Percentiles rank a stretch among this genome's conserved stretches.
phyloP scores from a whole-genome alignment of 37 sponge, comb jelly and placozoan genomes.

The Agelas oroides region DNA sequence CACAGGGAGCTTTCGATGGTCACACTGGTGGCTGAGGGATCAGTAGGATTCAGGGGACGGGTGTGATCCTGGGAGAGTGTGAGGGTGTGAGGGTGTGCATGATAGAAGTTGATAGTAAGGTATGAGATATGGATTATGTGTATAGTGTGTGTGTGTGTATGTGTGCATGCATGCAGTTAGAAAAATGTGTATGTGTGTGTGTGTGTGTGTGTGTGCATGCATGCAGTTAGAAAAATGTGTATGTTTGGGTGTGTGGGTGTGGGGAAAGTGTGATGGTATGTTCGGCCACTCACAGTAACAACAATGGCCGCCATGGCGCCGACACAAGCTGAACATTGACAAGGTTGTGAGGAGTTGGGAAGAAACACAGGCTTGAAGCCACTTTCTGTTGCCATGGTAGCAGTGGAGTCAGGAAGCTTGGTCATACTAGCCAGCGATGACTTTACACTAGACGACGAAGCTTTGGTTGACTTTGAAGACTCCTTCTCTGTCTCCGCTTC shows the following conservation, averaged over 20 bases:
- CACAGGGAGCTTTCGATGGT: conserved; percentile 32
- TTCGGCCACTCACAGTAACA: conserved; percentile 37
- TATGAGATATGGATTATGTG: background rate
- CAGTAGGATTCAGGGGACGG: conserved; percentile 51
- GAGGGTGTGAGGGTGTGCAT: conserved; percentile 1
- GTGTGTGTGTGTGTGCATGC: no score
- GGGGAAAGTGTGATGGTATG: no score
- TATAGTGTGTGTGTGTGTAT: background rate
- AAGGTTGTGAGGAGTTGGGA: conserved; percentile 19
- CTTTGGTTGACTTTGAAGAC: background rate
- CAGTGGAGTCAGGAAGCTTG: background rate
- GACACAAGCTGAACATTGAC: conserved; percentile 80
- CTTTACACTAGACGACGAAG: background rate
- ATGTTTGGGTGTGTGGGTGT: background rate
- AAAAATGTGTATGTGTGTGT: background rate
- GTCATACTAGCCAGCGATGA: background rate
- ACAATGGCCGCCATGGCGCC: conserved; percentile 68
- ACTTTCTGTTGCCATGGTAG: background rate
- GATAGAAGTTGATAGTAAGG: background rate
- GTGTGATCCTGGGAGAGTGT: conserved; percentile 12
- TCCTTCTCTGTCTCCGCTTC: background rate
- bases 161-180: background rate
- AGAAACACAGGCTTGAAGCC: conserved; percentile 36
- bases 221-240: background rate
- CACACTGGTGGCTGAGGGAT: conserved; percentile 10